Conservation (phyloP, 2,113 vertebrate genomes). For the Chaetura pelagica region DNA sequence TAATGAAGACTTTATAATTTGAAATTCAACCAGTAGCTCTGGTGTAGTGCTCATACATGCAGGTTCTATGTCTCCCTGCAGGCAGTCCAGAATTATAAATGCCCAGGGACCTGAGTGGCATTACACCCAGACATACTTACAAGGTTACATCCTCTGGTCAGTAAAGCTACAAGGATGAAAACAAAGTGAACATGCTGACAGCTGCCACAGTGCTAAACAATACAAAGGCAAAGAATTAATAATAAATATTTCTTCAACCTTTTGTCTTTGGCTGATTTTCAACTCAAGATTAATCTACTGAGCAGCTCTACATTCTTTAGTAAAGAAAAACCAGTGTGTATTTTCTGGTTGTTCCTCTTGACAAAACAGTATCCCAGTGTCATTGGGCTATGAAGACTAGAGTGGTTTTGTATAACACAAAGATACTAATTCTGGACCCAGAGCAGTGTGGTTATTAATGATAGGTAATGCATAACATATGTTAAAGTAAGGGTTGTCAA, state of each 20-base stretch:
- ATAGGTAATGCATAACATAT: slow-evolving; percentile 23
- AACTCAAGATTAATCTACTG: neutral
- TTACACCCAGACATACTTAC: neutral
- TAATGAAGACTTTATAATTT: neutral
- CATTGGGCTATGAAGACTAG: neutral
- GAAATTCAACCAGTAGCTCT: neutral
- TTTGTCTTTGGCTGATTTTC: neutral
- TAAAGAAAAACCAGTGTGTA: neutral
- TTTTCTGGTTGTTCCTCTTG: neutral
- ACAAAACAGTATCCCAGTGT: neutral
- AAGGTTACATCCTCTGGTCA: neutral
- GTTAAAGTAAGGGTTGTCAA: slow-evolving; percentile 45
- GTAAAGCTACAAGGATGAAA: neutral
- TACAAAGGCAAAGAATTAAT: neutral
- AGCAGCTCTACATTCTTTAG: neutral
- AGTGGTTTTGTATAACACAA: neutral
- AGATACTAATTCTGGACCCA: neutral
- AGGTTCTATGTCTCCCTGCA: neutral
- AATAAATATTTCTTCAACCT: neutral
- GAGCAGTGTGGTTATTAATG: neutral
- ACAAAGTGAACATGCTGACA: neutral
- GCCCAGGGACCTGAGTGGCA: neutral
- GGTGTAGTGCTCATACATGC: neutral
- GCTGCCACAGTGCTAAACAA: neutral
- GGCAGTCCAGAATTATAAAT: neutral